Conservation (phyloP, 1,140 invertebrate species). For the Agrypnia vestita region DNA sequence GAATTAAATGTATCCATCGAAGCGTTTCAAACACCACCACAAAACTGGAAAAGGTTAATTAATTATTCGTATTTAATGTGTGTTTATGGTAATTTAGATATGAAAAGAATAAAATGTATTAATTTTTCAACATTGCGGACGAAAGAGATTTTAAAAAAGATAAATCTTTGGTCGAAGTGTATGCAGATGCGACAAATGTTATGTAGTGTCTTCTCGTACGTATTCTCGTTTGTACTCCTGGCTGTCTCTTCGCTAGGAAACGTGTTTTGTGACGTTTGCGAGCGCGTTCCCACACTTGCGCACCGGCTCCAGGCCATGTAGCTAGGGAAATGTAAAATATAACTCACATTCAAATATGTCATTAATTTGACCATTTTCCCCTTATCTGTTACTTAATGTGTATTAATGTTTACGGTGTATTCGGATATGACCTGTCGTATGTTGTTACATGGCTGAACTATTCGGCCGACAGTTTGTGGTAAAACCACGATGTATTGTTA, state of each 20-base stretch:
- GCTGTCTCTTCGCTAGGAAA: too few relatives aligned
- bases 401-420: conserved; percentile 37
- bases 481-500: conserved; percentile 22
- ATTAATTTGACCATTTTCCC: conserved; percentile 11
- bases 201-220: conserved; percentile 22
- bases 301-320: not conserved
- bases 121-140: not conserved
- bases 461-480: conserved; percentile 32
- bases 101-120: conserved; percentile 17
- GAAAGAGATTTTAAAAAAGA: too few relatives aligned
- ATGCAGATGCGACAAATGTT: too few relatives aligned
- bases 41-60: conserved; percentile 13
- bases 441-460: conserved; percentile 18
- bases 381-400: conserved; percentile 31
- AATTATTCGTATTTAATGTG: conserved; percentile 25
- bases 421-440: conserved; percentile 16
- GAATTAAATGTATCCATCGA: conserved; percentile 20
- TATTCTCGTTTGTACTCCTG: not conserved
- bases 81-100: conserved; percentile 35
- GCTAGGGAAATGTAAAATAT: conserved; percentile 31
- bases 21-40: conserved; percentile 41
- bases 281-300: not conserved
- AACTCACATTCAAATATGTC: not conserved
- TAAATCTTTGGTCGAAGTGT: not conserved
- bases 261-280: not conserved